A percentile compares a stretch with the other conserved stretches of the same genome.
Evolutionary conservation across 2,888 invertebrate species (phyloP).

Genomic region (Sinodicranocentrus sp.): DNA sequence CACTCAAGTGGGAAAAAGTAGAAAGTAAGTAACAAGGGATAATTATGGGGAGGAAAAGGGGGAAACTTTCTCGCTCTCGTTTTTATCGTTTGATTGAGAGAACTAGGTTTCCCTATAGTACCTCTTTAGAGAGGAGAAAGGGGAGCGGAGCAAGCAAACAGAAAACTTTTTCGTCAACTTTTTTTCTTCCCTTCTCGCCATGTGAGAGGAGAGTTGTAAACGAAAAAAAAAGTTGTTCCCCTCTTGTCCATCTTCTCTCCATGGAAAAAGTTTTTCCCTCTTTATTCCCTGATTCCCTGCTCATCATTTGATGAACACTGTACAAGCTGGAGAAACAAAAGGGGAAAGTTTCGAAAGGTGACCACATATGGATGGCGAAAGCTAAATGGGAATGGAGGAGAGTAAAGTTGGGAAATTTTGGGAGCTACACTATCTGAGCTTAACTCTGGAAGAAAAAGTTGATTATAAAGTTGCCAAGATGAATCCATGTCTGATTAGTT

Average conservation of each 20-base stretch:
- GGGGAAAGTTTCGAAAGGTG: not conserved
- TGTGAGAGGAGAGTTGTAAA: no score
- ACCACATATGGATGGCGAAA: not conserved
- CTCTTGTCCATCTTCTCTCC: not conserved
- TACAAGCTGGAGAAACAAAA: not conserved
- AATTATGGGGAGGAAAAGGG: not conserved
- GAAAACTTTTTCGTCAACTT: no score
- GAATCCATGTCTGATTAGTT: constrained; percentile 24
- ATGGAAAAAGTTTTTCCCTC: no score
- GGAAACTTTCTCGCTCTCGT: constrained; percentile 11
- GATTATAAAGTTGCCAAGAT: not conserved
- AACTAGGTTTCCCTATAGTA: not conserved
- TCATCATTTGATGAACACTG: no score
- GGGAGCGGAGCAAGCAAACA: no score
- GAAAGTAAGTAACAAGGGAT: constrained; percentile 2
- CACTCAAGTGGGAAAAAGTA: not conserved
- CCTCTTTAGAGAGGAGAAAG: not conserved
- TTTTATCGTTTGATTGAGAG: constrained; percentile 23
- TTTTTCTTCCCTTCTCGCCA: no score
- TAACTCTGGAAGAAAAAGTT: not conserved
- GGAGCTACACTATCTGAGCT: not conserved
- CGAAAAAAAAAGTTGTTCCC: not conserved
- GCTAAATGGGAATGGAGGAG: not conserved
- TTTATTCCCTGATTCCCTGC: no score
- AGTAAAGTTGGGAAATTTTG: no score